A percentile compares a stretch with the other conserved stretches of the same genome.
phyloP scores from a whole-genome alignment of 2,797 vertebrate genomes.

The Sebastes diploproa region DNA sequence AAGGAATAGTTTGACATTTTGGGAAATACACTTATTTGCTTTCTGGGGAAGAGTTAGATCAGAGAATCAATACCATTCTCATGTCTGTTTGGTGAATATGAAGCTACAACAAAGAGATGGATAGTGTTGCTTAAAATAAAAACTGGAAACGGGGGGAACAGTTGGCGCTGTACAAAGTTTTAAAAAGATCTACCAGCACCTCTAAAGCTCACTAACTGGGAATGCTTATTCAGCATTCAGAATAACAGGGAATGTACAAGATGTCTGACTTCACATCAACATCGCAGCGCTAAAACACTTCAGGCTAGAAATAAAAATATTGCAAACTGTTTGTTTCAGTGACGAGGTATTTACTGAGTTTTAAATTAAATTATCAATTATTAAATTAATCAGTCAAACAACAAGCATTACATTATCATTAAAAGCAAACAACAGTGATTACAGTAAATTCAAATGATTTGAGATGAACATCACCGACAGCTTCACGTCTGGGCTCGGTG shows the following conservation, averaged over 20 bases:
- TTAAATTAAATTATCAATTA: background rate
- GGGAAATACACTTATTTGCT: background rate
- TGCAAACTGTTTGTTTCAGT: background rate
- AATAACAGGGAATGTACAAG: background rate
- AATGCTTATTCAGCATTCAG: no score
- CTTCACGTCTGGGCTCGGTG: background rate
- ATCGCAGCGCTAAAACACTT: background rate
- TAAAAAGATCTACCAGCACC: background rate
- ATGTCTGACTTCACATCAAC: background rate
- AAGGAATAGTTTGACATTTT: background rate
- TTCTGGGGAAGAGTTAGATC: background rate
- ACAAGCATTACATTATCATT: background rate
- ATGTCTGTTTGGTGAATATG: background rate
- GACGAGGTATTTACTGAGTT: conserved; percentile 16
- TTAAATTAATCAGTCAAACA: background rate
- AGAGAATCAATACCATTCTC: background rate
- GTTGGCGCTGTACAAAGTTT: background rate
- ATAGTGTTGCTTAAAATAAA: conserved; percentile 10
- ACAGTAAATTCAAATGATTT: background rate
- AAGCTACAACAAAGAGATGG: background rate
- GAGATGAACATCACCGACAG: background rate
- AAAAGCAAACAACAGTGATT: conserved; percentile 13
- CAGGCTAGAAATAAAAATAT: background rate
- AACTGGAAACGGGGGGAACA: background rate
- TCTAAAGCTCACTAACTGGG: background rate